A percentile compares a stretch with the other conserved stretches of the same genome.
Evolutionary conservation across 2,113 vertebrate species (phyloP).

Genomic region (Sylvietta virens): DNA sequence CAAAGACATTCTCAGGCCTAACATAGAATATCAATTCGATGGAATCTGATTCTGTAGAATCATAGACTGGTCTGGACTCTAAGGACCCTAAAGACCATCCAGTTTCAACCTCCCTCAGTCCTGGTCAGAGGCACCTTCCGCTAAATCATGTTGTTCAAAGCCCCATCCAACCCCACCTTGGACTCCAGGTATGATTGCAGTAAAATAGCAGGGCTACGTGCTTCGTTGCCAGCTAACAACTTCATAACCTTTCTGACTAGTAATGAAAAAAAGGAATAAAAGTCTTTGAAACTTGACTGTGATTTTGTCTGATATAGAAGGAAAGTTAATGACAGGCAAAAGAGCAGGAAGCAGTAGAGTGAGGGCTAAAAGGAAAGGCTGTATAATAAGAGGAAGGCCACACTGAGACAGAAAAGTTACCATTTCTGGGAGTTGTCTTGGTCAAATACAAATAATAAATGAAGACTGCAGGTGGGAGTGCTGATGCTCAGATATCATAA

Average conservation of each 20-base stretch:
- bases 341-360: neutral
- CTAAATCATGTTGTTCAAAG: neutral
- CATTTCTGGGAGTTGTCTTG: neutral
- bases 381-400: neutral
- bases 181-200: neutral
- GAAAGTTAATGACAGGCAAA: neutral
- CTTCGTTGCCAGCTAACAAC: neutral
- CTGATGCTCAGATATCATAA: neutral
- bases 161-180: neutral
- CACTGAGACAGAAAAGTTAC: neutral
- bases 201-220: neutral
- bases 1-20: neutral
- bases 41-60: neutral
- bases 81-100: neutral
- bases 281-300: neutral
- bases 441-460: neutral
- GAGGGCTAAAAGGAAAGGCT: neutral
- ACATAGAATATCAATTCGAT: fast-evolving
- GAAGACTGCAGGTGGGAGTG: neutral
- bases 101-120: neutral
- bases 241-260: neutral
- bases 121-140: neutral
- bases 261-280: neutral
- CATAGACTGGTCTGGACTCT: neutral
- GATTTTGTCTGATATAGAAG: neutral